These are phyloP conservation scores for Phrynocephalus versicolor DNA, from an alignment of 2,113 vertebrate genomes.

Conservation along the genomic window DNA sequence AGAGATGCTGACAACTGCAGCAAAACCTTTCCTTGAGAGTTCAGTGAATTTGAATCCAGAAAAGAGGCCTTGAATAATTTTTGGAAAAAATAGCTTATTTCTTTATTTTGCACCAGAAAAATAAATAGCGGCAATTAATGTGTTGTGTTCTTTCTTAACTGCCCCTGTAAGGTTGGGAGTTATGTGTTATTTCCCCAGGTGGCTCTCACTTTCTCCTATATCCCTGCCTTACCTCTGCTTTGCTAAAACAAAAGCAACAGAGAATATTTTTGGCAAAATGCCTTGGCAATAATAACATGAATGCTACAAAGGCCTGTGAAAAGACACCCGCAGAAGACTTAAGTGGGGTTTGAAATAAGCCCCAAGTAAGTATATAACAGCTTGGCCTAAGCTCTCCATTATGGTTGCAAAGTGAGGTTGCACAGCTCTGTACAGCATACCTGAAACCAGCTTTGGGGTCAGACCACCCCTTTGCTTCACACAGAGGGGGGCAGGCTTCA, in stretches of 20 bases:
- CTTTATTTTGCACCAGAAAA: slow-evolving; percentile 16
- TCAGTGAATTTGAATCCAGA: slow-evolving; percentile 59
- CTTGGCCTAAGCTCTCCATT: slow-evolving; percentile 7
- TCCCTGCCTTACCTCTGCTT: background rate
- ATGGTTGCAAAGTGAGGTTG: slow-evolving; percentile 1
- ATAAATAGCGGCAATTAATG: slow-evolving; percentile 20
- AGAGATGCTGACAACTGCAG: slow-evolving; percentile 74
- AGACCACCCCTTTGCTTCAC: background rate
- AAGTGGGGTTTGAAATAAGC: slow-evolving; percentile 23
- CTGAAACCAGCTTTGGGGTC: background rate
- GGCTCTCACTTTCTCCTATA: background rate
- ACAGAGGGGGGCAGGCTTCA: too few species aligned
- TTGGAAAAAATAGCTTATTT: slow-evolving; percentile 45
- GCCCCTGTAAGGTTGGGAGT: slow-evolving; percentile 22
- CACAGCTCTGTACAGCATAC: background rate
- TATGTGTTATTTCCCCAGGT: background rate
- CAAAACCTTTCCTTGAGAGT: slow-evolving; percentile 66
- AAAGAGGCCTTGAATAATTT: slow-evolving; percentile 60
- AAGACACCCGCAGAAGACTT: slow-evolving; percentile 10
- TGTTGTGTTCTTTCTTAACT: slow-evolving; percentile 14
- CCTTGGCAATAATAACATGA: slow-evolving; percentile 4
- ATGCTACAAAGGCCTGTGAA: slow-evolving; percentile 6
- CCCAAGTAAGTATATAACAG: background rate
- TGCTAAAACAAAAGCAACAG: background rate
- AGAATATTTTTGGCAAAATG: background rate